Base-by-base conservation (phyloP, 2,797 vertebrate genomes). In the Salarias fasciatus region DNA sequence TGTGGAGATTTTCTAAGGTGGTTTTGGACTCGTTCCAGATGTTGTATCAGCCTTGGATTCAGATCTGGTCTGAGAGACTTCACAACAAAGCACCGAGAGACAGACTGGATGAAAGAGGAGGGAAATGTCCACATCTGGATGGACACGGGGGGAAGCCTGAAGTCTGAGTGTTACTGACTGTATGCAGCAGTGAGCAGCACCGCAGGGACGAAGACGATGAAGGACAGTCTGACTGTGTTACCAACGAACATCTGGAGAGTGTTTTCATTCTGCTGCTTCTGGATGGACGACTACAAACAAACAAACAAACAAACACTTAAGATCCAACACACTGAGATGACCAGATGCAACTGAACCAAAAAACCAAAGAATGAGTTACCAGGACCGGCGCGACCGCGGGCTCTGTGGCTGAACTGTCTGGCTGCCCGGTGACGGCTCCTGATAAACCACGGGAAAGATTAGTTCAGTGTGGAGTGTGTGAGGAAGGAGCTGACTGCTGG, bases 191-290 rank as follows among this genome's bases (percentile, higher is more conserved):
- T 53, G 38, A 89, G 53, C 56, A 91, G 63, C 57, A 91, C 60
- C 1, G 77, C 79, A 5, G 88, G 86, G 12, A 88, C 80, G 69
- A 90, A 89, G 52, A 85, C n/a, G 68, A 90, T 73, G 43, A 84
- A 77, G 53, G 83, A 80, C 1, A 57, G 28, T 65, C 86, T 77
- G 62, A 91, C 3, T 3, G 83, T 78, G 64, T 81, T 83, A 73
- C 79, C 73, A 10, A 86, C 35, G 65, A 80, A 89, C 37, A 1
- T 46, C 41, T 67, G 53, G 47, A 82, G 57, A 42, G 11, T 30
- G 15, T 50, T 15, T 38, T 67, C 30, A 1, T 48, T 30, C 50
- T 66, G 60, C 30, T 50, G 51, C 18, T 24, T 24, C 33, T 72
- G 41, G 10, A 55, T 40, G 0, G 55, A 6, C 1, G 30, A 46